These are phyloP conservation scores for Noctua janthina DNA, from an alignment of 2,888 invertebrate species.

Conservation along the genomic window DNA sequence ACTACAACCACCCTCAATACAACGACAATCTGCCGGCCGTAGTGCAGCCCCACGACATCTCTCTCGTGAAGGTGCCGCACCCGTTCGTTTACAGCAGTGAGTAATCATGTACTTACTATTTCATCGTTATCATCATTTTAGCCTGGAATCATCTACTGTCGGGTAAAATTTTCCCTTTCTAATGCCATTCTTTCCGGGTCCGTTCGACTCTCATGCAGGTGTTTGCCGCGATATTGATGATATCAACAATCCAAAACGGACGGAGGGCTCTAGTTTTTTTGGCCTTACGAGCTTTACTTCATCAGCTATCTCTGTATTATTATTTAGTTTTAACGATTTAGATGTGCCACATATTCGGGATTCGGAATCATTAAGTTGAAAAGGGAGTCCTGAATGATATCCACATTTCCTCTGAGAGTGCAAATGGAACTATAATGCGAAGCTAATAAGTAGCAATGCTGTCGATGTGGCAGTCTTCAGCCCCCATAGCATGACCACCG, in stretches of 20 bases:
- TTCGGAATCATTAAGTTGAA: not conserved
- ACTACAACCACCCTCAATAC: constrained; percentile 82
- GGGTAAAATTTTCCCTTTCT: not conserved
- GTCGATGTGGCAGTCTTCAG: not conserved
- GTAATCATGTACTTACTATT: constrained; percentile 43
- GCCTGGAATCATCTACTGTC: not conserved
- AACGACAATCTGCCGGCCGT: constrained; percentile 66
- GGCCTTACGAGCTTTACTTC: not conserved
- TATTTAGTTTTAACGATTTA: not conserved
- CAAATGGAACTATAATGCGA: not conserved
- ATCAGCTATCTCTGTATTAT: not conserved
- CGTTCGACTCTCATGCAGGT: not conserved
- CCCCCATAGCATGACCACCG: too few relatives aligned
- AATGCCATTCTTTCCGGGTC: not conserved
- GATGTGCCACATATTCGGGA: not conserved
- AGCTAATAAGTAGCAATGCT: not conserved
- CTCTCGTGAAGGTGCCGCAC: constrained; percentile 72
- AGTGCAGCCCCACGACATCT: constrained; percentile 83
- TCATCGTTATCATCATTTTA: not conserved
- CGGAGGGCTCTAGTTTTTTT: not conserved
- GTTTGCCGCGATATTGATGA: not conserved
- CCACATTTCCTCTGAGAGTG: not conserved
- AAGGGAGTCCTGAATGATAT: not conserved
- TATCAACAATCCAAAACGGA: not conserved
- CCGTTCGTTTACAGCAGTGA: constrained; percentile 76